Conservation (phyloP, 2,888 invertebrate species). For the Ichneumon xanthorius region DNA sequence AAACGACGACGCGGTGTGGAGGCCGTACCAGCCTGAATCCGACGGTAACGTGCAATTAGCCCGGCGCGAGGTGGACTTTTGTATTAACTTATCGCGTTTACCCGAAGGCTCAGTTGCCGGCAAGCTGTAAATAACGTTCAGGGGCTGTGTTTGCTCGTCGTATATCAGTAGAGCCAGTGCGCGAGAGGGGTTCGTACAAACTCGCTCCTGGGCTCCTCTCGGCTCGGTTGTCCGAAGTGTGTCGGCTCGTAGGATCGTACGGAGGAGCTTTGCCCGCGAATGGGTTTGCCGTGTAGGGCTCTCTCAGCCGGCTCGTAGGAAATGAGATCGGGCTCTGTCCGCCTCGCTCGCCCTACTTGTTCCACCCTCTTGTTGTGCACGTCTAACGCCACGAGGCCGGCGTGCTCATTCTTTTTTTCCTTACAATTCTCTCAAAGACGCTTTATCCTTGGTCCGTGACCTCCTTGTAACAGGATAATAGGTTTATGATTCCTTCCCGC, state of each 20-base stretch:
- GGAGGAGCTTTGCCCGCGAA: conserved; percentile 8
- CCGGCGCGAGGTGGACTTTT: conserved; percentile 67
- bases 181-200: conserved; percentile 41
- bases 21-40: conserved; percentile 41
- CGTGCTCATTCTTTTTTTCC: conserved; percentile 37
- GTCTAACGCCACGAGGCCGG: conserved; percentile 34
- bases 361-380: conserved; percentile 56
- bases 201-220: background rate
- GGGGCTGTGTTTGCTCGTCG: conserved; percentile 73
- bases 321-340: conserved; percentile 60
- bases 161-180: conserved; percentile 72
- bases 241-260: conserved; percentile 29
- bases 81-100: conserved; percentile 76
- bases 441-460: conserved; percentile 34
- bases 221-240: conserved; percentile 13
- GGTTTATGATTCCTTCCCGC: conserved; percentile 50
- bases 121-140: conserved; percentile 77
- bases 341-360: conserved; percentile 62
- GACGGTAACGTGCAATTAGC: conserved; percentile 75
- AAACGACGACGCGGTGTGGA: no score
- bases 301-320: conserved; percentile 43
- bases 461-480: conserved; percentile 35
- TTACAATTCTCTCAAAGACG: conserved; percentile 24
- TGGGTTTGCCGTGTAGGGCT: conserved; percentile 25
- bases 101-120: conserved; percentile 65